These are phyloP conservation scores for Crotalus tigris DNA, from an alignment of 2,113 vertebrate species.

Conservation along the genomic window DNA sequence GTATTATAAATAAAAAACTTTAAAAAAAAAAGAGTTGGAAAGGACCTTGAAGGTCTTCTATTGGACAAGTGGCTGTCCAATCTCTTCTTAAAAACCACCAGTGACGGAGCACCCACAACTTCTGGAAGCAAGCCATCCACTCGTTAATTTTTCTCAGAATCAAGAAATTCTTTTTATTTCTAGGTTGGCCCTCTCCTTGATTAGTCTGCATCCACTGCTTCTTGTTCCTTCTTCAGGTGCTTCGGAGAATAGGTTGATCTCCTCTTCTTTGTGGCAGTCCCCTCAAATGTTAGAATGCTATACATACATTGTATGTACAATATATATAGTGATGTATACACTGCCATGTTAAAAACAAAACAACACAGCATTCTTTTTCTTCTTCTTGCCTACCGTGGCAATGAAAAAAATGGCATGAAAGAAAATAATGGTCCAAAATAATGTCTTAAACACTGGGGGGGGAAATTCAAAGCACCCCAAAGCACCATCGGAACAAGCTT, in stretches of 20 bases:
- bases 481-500: constrained; percentile 33
- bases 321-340: not conserved
- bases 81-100: not conserved
- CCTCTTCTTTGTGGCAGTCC: not conserved
- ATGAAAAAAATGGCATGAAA: constrained; percentile 15
- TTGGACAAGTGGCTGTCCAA: not conserved
- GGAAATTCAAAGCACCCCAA: constrained; percentile 41
- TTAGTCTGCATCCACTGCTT: not conserved
- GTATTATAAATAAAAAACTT: too few relatives aligned
- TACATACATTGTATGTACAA: too few relatives aligned
- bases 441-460: constrained; percentile 47
- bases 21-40: not conserved
- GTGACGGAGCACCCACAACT: not conserved
- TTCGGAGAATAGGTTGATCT: not conserved
- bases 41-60: not conserved
- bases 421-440: constrained; percentile 52
- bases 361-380: not conserved
- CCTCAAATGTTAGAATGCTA: not conserved
- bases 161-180: not conserved
- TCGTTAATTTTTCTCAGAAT: not conserved
- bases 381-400: constrained; percentile 8
- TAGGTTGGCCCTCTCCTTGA: not conserved
- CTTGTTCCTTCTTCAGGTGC: not conserved
- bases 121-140: not conserved
- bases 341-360: not conserved